These are phyloP conservation scores for Empidonax traillii DNA, from an alignment of 2,113 vertebrate genomes.

Conservation along the genomic window DNA sequence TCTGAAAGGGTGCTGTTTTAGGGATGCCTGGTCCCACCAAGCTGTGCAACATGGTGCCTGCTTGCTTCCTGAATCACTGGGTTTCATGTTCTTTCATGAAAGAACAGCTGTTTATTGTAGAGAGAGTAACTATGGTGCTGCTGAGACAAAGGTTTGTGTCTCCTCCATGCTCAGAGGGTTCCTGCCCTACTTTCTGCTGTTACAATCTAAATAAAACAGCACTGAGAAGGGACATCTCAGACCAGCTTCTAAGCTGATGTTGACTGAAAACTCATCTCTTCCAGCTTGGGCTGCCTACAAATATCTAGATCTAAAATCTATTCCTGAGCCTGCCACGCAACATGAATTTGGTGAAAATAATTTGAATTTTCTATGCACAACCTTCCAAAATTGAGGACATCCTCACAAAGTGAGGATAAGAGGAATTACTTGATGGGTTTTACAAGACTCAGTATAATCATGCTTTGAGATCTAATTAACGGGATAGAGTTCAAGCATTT, in stretches of 20 bases:
- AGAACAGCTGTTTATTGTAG: background rate
- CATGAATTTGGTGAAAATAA: background rate
- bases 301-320: background rate
- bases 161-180: background rate
- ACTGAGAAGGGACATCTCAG: background rate
- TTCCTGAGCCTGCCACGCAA: background rate
- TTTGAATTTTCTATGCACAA: background rate
- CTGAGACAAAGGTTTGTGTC: background rate
- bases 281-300: background rate
- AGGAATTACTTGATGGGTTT: background rate
- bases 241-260: background rate
- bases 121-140: background rate
- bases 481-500: background rate
- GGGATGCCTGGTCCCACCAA: rapidly evolving
- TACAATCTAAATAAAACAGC: background rate
- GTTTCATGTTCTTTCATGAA: background rate
- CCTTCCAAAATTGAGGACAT: background rate
- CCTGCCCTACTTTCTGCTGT: background rate
- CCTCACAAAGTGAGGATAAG: background rate
- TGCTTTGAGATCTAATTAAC: background rate
- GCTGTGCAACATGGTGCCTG: background rate
- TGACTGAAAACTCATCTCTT: background rate
- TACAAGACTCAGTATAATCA: background rate
- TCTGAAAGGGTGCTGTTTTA: background rate
- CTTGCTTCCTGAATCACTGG: background rate